phyloP scores from a whole-genome alignment of 1,140 invertebrate genomes.

The Bombyx mori region DNA sequence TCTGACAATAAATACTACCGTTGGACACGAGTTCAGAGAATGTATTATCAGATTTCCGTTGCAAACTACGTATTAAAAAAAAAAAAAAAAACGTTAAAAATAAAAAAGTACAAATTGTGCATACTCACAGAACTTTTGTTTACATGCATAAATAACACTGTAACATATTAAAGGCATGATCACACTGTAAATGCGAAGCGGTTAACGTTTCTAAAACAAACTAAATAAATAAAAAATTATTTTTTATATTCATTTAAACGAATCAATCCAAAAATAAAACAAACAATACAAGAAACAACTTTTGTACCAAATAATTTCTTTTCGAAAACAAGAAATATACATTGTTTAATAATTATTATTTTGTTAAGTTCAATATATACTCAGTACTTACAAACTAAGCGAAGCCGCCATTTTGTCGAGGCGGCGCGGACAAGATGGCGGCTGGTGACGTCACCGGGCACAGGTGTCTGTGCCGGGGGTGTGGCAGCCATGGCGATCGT shows the following conservation, averaged over 20 bases:
- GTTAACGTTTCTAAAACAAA: constrained; percentile 30
- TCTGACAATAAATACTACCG: constrained; percentile 27
- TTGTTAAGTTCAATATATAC: constrained; percentile 46
- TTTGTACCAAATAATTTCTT: constrained; percentile 57
- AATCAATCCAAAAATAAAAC: constrained; percentile 20
- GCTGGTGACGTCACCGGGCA: constrained; percentile 31
- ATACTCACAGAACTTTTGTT: constrained; percentile 65
- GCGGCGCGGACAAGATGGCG: constrained; percentile 46
- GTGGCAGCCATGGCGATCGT: constrained; percentile 28
- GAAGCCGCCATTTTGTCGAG: constrained; percentile 50
- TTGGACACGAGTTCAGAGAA: constrained; percentile 14
- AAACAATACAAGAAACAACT: constrained; percentile 37
- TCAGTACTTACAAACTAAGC: constrained; percentile 60
- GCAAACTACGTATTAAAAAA: constrained; percentile 32
- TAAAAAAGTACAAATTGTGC: constrained; percentile 59
- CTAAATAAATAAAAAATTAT: constrained; percentile 25
- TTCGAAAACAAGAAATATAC: constrained; percentile 9
- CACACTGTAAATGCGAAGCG: constrained; percentile 68
- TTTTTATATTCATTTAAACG: neutral
- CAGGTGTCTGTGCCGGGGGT: constrained; percentile 24
- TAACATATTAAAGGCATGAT: constrained; percentile 58
- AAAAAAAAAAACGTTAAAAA: constrained; percentile 14
- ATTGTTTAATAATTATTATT: no score
- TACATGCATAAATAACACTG: constrained; percentile 61
- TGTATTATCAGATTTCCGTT: constrained; percentile 39